Evolutionary conservation across 2,113 vertebrate genomes (phyloP), one percentile per base, ranked within the genome.

Genomic region (Dunckerocampus dactyliophorus): DNA sequence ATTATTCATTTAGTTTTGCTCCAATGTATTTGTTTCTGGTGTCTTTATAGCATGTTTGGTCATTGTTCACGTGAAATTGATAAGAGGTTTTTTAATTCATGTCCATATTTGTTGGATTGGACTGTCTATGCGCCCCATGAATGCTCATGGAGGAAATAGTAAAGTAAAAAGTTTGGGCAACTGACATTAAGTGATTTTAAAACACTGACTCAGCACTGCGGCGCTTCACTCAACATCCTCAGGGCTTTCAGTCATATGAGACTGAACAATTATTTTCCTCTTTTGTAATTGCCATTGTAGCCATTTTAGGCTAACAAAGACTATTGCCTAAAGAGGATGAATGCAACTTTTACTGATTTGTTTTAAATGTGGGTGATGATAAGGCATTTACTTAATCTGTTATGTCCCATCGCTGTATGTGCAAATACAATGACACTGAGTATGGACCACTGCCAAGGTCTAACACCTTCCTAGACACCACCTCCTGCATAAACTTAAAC

Each of bases 1-100:
- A 6, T 49, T 69, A 67, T 81, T 76, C 64, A 69, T 72, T 72
- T 56, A 48, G 31, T 46, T 46, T 22, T 47, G 8, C 63, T 63
- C 31, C 55, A 55, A 54, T 47, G 46, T 28, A 74, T 52, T 17
- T 51, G 10, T 49, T 49, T 39, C 46, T 47, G 20, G 11, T 14
- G 14, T 16, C 20, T 28, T 21, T 22, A 50, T 22, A n/a, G 47
- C 16, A 37, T 39, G 51, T 47, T 56, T 24, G 59, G 63, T 48
- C 19, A 54, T 11, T 39, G 20, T 46, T 6, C 20, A 9, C 3
- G 12, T 13, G 13, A 43, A 43, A 43, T 43, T 34, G 31, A 8
- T 34, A 8, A 34, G 31, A 34, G 3, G 6, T 34, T 34, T 28
- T 28, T 3, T 3, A 3, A 28, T 28, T 5, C 24, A 28, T 28